Percentiles rank a stretch among this genome's conserved stretches.
Conservation (phyloP, 1,140 invertebrate species). For the Pygmarrhopalites habei region DNA sequence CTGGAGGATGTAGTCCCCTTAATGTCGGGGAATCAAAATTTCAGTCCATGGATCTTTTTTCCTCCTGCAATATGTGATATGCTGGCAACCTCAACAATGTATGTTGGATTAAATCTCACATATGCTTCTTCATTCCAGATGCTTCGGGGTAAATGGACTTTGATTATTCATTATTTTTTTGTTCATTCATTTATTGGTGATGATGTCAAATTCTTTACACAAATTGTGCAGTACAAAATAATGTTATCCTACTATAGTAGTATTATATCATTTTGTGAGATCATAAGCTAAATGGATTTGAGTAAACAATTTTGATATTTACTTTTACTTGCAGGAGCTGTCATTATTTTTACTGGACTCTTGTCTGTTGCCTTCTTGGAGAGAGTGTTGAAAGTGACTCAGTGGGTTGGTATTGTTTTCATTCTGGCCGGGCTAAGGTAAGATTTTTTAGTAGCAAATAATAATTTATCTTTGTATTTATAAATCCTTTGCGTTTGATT, state of each 20-base stretch:
- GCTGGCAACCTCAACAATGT: constrained; percentile 75
- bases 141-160: constrained; percentile 86
- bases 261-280: too few relatives aligned
- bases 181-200: too few relatives aligned
- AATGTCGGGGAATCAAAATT: constrained; percentile 56
- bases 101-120: constrained; percentile 83
- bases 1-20: constrained; percentile 28
- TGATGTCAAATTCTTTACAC: too few relatives aligned
- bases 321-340: constrained; percentile 55
- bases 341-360: constrained; percentile 88
- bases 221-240: too few relatives aligned
- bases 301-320: too few relatives aligned
- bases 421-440: constrained; percentile 76
- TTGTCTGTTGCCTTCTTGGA: constrained; percentile 82
- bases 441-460: too few relatives aligned
- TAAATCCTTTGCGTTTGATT: too few relatives aligned
- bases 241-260: too few relatives aligned
- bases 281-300: too few relatives aligned
- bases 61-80: constrained; percentile 80
- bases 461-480: too few relatives aligned
- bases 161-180: background rate
- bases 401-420: constrained; percentile 78
- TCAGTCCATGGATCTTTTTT: constrained; percentile 73
- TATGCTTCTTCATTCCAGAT: constrained; percentile 94
- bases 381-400: constrained; percentile 55